Evolutionary conservation across 1,140 invertebrate genomes (phyloP), one percentile per base, ranked within the genome.

Genomic region (Trinorchestia longiramus): DNA sequence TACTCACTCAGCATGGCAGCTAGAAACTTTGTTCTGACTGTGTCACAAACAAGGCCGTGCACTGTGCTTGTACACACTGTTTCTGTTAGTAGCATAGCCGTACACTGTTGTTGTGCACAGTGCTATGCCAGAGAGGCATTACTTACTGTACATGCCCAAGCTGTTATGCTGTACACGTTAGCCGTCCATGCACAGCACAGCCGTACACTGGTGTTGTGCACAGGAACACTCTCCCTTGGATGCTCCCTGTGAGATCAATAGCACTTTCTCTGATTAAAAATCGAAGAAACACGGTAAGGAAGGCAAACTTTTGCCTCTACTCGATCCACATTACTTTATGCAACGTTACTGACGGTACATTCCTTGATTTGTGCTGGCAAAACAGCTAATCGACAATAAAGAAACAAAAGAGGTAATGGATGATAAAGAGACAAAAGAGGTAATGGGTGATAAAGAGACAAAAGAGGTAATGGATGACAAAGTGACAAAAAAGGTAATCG

Each of bases 251-350:
- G 41, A 42, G 88, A 90, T 90, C 88, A 90, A 90, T 90, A 90
- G 88, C 88, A 90, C 88, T 90, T 43, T 90, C 43, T 90, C 88
- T 90, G 88, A 90, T 90, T 90, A 43, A 41, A 90, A 43, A 90
- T 41, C 88, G 41, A 0, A 28, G 36, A 42, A 77, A 77, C 62
- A 11, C 1, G 15, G 62, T 77, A 77, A 77, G 28, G 62, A 77
- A 77, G 28, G 62, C 62, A 11, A 77, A 77, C 15, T 77, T 36
- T 77, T 53, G 47, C 47, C 47, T 53, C 47, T 3, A 36, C 62
- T 36, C 15, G 28, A 77, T 77, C 62, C 11, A 15, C 28, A 77
- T 36, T 19, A 36, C 62, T 15, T 77, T 28, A 23, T 3, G 62
- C 36, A n/a, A n/a, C n/a, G n/a, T n/a, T n/a, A n/a, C n/a, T n/a